Conservation (phyloP, 2,113 vertebrate genomes). For the Mormoops blainvillei region DNA sequence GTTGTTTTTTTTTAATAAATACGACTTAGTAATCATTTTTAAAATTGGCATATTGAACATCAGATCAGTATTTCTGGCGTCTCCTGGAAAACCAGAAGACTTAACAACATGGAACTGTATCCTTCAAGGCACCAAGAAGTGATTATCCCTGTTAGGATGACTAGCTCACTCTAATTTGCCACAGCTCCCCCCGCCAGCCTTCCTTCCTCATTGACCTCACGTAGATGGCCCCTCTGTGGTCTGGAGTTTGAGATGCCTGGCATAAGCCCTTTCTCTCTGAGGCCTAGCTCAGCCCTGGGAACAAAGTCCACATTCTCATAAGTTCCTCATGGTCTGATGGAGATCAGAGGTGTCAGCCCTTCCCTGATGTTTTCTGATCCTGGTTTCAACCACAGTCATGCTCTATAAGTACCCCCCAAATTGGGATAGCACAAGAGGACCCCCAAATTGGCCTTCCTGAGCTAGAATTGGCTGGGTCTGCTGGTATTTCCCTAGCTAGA, state of each 20-base stretch:
- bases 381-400: not conserved
- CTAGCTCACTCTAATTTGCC: accelerated
- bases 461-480: not conserved
- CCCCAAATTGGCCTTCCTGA: accelerated
- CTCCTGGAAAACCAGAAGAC: not conserved
- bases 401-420: too few relatives aligned
- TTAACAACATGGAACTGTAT: not conserved
- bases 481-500: not conserved
- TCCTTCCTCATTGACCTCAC: not conserved
- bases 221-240: not conserved
- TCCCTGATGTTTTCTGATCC: not conserved
- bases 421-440: not conserved
- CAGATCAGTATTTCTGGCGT: not conserved
- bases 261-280: not conserved
- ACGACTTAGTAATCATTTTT: not conserved
- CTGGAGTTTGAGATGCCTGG: not conserved
- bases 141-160: not conserved
- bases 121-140: not conserved
- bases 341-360: not conserved
- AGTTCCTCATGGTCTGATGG: not conserved
- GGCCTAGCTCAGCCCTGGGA: not conserved
- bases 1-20: not conserved
- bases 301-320: not conserved
- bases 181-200: not conserved
- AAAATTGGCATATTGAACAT: not conserved